Evolutionary conservation across 2,888 invertebrate species (phyloP).

Genomic region (Coelopa pilipes): DNA sequence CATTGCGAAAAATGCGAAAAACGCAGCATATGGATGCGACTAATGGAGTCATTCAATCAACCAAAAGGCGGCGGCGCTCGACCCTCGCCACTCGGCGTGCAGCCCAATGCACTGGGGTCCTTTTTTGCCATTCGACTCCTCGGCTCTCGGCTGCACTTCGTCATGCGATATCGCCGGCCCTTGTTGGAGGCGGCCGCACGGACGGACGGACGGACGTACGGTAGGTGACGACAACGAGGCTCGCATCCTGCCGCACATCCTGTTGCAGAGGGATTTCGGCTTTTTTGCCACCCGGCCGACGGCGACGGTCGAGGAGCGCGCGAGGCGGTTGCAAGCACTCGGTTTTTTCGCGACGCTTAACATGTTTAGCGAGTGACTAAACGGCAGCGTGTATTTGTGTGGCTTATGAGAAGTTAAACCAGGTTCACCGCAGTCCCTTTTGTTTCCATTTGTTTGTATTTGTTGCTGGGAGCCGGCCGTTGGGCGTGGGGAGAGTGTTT

Average conservation of each 20-base stretch:
- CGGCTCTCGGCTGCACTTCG: slow-evolving; percentile 27
- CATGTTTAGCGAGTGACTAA: too few relatives aligned
- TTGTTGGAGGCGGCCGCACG: too few relatives aligned
- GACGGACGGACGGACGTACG: not conserved
- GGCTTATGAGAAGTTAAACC: not conserved
- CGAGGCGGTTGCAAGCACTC: too few relatives aligned
- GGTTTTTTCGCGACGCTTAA: too few relatives aligned
- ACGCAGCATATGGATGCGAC: slow-evolving; percentile 50
- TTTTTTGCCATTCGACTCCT: not conserved
- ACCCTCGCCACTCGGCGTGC: slow-evolving; percentile 57
- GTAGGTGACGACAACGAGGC: slow-evolving; percentile 20
- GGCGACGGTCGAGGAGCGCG: too few relatives aligned
- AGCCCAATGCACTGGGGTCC: slow-evolving; percentile 55
- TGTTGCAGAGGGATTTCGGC: not conserved
- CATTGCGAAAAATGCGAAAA: slow-evolving; percentile 25
- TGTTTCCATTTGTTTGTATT: slow-evolving; percentile 6
- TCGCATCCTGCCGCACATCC: slow-evolving; percentile 9
- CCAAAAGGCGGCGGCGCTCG: slow-evolving; percentile 51
- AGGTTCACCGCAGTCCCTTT: not conserved
- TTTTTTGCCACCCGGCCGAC: too few relatives aligned
- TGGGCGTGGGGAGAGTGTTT: too few relatives aligned
- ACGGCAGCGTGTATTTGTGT: too few relatives aligned
- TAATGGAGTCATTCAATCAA: slow-evolving; percentile 60
- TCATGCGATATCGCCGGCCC: slow-evolving; percentile 21
- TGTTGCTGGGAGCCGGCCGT: too few relatives aligned